Percentiles rank a stretch among this genome's conserved stretches.
Conservation (phyloP, 1,140 invertebrate genomes). For the Drosophila pseudoobscura region DNA sequence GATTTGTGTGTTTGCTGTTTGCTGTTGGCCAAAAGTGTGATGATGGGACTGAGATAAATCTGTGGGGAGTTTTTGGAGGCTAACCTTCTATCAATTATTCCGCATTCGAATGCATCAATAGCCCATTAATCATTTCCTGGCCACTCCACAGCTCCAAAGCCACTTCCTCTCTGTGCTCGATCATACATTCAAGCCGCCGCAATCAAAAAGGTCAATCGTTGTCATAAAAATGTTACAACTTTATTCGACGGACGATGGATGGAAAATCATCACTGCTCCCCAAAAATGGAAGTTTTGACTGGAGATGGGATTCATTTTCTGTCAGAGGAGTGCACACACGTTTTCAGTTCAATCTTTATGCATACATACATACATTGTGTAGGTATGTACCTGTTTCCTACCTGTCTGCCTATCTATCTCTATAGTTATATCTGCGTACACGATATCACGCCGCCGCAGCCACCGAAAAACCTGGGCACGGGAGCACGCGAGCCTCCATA, state of each 20-base stretch:
- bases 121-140: conserved; percentile 67
- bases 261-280: conserved; percentile 17
- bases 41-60: conserved; percentile 28
- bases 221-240: conserved; percentile 65
- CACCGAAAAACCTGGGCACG: conserved; percentile 26
- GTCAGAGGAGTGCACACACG: conserved; percentile 34
- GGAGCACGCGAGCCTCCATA: conserved; percentile 65
- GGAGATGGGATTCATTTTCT: conserved; percentile 37
- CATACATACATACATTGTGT: too few relatives aligned
- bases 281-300: conserved; percentile 20
- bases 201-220: conserved; percentile 54
- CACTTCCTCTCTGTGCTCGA: conserved; percentile 38
- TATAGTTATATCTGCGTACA: conserved; percentile 59
- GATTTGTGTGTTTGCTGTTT: conserved; percentile 48
- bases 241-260: conserved; percentile 48
- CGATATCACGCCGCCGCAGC: conserved; percentile 59
- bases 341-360: conserved; percentile 35
- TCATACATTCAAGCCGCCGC: conserved; percentile 3
- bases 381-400: conserved; percentile 48
- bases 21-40: conserved; percentile 32
- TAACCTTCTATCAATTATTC: conserved; percentile 34
- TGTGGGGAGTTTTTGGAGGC: conserved; percentile 2
- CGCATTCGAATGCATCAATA: conserved; percentile 48
- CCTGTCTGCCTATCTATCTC: conserved; percentile 40
- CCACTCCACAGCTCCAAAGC: conserved; percentile 37